A percentile compares a stretch with the other conserved stretches of the same genome.
Evolutionary conservation across 2,797 vertebrate genomes (phyloP).

Genomic region (Tangara arthus): DNA sequence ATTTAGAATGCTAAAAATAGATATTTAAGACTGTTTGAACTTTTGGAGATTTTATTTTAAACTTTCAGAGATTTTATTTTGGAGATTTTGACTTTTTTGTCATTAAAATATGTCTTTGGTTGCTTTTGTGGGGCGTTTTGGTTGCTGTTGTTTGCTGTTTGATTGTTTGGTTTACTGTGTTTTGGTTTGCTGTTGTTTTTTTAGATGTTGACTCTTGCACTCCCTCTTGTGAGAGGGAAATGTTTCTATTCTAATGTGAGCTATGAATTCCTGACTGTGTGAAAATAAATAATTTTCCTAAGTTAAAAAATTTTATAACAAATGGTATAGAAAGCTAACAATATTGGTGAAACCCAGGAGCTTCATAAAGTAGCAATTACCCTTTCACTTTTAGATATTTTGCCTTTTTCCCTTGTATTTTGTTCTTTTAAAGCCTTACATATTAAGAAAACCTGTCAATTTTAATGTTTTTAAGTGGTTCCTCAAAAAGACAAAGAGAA

Average conservation of each 20-base stretch:
- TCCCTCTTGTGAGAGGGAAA: neutral
- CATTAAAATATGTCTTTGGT: neutral
- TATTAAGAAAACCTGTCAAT: conserved; percentile 13
- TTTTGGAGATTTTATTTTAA: neutral
- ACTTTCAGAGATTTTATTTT: neutral
- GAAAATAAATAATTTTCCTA: neutral
- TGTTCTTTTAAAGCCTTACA: neutral
- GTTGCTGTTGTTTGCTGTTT: neutral
- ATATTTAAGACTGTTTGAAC: neutral
- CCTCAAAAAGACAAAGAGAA: neutral
- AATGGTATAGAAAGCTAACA: neutral
- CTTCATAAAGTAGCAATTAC: neutral
- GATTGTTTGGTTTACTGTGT: neutral
- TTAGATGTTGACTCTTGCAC: neutral
- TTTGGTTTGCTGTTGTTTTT: neutral
- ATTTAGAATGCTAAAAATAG: neutral
- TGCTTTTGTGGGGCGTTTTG: neutral
- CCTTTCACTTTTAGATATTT: conserved; percentile 1
- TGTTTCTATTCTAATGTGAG: neutral
- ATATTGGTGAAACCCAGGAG: neutral
- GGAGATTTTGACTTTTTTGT: neutral
- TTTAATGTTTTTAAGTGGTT: conserved; percentile 16
- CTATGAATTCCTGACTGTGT: neutral
- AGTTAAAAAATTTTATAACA: neutral
- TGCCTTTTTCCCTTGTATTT: neutral